A percentile compares a stretch with the other conserved stretches of the same genome.
phyloP scores from a whole-genome alignment of 1,140 invertebrate species.

The Anoplophora glabripennis region DNA sequence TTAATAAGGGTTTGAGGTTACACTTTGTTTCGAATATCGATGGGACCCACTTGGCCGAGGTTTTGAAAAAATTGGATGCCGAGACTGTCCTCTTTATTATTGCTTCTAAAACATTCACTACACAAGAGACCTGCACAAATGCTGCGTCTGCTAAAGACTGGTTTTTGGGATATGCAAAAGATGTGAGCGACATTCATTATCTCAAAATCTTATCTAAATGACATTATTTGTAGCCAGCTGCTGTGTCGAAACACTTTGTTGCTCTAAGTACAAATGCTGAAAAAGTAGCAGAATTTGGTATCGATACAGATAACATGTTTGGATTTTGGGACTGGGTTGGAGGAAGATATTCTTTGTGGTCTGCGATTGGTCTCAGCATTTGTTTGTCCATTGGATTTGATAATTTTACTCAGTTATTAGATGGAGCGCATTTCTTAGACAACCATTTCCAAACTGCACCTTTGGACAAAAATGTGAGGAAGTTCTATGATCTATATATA shows the following conservation, averaged over 20 bases:
- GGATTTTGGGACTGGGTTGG: slow-evolving; percentile 99
- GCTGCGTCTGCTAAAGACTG: slow-evolving; percentile 94
- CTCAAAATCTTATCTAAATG: neutral
- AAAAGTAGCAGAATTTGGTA: slow-evolving; percentile 96
- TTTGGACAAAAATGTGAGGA: slow-evolving; percentile 88
- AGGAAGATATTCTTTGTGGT: slow-evolving; percentile 97
- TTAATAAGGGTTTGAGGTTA: slow-evolving; percentile 80
- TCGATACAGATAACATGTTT: slow-evolving; percentile 97
- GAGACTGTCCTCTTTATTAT: slow-evolving; percentile 97
- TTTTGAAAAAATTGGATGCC: slow-evolving; percentile 84
- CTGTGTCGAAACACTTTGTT: slow-evolving; percentile 96
- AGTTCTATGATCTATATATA: neutral
- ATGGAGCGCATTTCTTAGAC: slow-evolving; percentile 92
- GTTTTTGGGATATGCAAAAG: slow-evolving; percentile 84
- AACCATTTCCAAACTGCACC: slow-evolving; percentile 87
- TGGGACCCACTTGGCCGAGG: slow-evolving; percentile 96
- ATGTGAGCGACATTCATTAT: slow-evolving; percentile 60
- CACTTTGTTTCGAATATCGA: slow-evolving; percentile 99
- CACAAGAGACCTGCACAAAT: slow-evolving; percentile 99
- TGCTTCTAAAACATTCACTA: slow-evolving; percentile 99
- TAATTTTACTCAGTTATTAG: slow-evolving; percentile 90
- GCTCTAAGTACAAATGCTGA: slow-evolving; percentile 93
- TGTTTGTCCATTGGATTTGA: slow-evolving; percentile 91
- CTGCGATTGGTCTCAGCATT: slow-evolving; percentile 97
- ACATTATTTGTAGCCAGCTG: slow-evolving; percentile 59